These are phyloP conservation scores for Stomatorhinus ivindoensis DNA, from an alignment of 2,113 vertebrate species.

Conservation along the genomic window DNA sequence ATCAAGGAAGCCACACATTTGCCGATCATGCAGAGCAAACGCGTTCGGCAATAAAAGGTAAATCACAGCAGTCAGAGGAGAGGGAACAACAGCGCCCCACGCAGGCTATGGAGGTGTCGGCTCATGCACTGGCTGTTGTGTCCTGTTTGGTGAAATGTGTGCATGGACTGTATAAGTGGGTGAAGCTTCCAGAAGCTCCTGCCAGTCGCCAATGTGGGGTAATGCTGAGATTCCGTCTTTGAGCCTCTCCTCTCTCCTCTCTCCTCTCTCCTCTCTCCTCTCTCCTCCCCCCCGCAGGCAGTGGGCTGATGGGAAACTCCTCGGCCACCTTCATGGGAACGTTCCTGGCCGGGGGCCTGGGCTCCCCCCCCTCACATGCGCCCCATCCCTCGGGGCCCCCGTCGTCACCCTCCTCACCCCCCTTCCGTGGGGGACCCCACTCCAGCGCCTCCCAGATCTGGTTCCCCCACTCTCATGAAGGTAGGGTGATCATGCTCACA, in stretches of 20 bases:
- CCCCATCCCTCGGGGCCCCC: constrained; percentile 69
- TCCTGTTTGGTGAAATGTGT: background rate
- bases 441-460: constrained; percentile 86
- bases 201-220: background rate
- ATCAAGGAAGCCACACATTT: background rate
- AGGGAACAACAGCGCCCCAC: background rate
- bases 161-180: background rate
- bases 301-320: constrained; percentile 69
- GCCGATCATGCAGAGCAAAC: background rate
- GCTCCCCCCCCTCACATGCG: constrained; percentile 69
- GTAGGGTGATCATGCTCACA: constrained; percentile 52
- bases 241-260: background rate
- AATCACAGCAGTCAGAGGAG: background rate
- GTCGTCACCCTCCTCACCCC: constrained; percentile 76
- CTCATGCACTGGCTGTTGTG: background rate
- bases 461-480: constrained; percentile 97
- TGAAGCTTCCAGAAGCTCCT: background rate
- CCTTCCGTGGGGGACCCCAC: constrained; percentile 77
- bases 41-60: background rate
- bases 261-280: background rate
- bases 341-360: constrained; percentile 87
- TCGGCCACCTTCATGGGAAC: constrained; percentile 92
- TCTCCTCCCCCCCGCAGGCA: constrained; percentile 43
- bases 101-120: background rate
- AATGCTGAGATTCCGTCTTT: background rate